Conservation (phyloP, 2,888 invertebrate genomes). For the Volucella zonaria region DNA sequence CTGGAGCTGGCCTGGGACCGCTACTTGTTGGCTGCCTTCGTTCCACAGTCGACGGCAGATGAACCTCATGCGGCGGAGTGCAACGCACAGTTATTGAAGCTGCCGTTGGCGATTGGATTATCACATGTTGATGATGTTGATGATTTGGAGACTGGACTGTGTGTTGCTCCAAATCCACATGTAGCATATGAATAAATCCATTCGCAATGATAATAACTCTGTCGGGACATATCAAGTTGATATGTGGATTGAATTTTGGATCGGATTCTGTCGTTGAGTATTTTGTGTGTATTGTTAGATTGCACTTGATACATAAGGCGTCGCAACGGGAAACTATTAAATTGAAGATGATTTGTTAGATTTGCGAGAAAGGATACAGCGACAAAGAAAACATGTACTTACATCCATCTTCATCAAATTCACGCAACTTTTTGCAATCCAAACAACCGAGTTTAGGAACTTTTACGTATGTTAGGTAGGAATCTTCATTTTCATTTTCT, state of each 20-base stretch:
- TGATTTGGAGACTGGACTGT: constrained; percentile 43
- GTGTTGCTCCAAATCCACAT: constrained; percentile 85
- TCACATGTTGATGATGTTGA: constrained; percentile 55
- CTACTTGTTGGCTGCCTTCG: constrained; percentile 38
- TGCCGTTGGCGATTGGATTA: constrained; percentile 49
- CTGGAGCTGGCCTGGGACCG: constrained; percentile 63
- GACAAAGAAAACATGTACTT: constrained; percentile 55
- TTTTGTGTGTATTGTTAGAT: constrained; percentile 95
- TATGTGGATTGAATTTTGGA: constrained; percentile 88
- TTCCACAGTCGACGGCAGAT: constrained; percentile 29
- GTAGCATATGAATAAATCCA: constrained; percentile 91
- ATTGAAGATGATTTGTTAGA: constrained; percentile 74
- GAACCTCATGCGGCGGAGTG: constrained; percentile 77
- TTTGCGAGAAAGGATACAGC: neutral
- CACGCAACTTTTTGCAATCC: constrained; percentile 85
- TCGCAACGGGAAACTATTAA: constrained; percentile 85
- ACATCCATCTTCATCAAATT: constrained; percentile 82
- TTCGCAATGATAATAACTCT: constrained; percentile 93
- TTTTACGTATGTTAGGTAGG: constrained; percentile 82
- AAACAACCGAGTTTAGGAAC: constrained; percentile 86
- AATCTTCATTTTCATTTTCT: constrained; percentile 82
- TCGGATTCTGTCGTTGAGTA: constrained; percentile 94
- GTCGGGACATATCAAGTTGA: constrained; percentile 88
- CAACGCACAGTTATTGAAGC: constrained; percentile 70
- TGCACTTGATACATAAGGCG: constrained; percentile 92